phyloP scores from a whole-genome alignment of 1,140 invertebrate genomes.

The Protaetia brevitarsis region DNA sequence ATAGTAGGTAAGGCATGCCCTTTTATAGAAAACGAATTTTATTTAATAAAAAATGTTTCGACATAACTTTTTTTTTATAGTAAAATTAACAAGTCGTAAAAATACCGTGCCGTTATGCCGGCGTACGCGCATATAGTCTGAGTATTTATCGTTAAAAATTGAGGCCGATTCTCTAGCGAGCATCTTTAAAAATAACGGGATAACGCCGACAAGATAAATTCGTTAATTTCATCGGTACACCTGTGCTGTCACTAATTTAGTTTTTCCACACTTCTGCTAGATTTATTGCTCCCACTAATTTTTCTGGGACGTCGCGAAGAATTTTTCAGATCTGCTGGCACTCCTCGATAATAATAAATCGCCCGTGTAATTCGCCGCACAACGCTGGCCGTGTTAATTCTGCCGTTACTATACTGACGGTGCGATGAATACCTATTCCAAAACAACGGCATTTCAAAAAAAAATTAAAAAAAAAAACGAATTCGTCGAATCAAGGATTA shows the following conservation, averaged over 20 bases:
- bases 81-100: not conserved
- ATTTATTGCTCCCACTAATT: not conserved
- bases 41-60: no score
- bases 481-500: no score
- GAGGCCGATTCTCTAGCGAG: not conserved
- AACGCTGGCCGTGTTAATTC: no score
- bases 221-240: slow-evolving; percentile 7
- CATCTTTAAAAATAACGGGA: slow-evolving; percentile 12
- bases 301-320: not conserved
- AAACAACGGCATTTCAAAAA: no score
- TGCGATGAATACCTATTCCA: no score
- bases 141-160: slow-evolving; percentile 5
- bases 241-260: slow-evolving; percentile 17
- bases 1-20: no score
- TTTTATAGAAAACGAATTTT: no score
- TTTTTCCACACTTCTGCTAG: slow-evolving; percentile 5
- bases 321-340: not conserved
- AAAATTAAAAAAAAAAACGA: no score
- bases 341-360: not conserved
- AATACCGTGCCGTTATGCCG: not conserved
- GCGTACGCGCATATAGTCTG: not conserved
- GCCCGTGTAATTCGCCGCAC: not conserved
- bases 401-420: no score
- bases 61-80: no score
- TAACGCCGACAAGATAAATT: slow-evolving; percentile 7